Conservation (phyloP, 2,797 vertebrate species). For the Sebastes oblongus region DNA sequence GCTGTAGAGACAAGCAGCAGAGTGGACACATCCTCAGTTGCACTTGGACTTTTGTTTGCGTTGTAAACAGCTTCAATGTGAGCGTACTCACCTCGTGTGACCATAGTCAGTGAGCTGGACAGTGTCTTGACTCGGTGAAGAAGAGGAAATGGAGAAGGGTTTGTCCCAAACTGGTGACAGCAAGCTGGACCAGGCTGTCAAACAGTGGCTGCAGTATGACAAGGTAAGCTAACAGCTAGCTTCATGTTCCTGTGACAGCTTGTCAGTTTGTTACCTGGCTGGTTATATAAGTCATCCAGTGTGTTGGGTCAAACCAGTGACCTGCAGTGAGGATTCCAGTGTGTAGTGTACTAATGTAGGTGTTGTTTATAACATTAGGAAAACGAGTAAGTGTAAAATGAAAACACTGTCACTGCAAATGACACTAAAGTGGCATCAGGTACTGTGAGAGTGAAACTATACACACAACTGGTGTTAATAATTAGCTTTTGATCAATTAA, state of each 20-base stretch:
- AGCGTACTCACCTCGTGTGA: background rate
- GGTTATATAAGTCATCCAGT: background rate
- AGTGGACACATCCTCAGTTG: too few relatives aligned
- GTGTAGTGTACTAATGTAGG: background rate
- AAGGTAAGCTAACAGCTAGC: constrained; percentile 78
- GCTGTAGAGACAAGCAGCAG: too few relatives aligned
- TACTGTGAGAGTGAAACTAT: background rate
- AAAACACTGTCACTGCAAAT: background rate
- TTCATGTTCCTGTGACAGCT: background rate
- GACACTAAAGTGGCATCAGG: background rate
- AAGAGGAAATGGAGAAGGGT: constrained; percentile 70
- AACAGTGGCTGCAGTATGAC: constrained; percentile 88
- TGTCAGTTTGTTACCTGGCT: background rate
- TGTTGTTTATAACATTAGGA: background rate
- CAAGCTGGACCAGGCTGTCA: constrained; percentile 69
- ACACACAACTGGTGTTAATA: background rate
- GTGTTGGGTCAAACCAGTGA: background rate
- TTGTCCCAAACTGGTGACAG: constrained; percentile 51
- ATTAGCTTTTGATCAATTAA: background rate
- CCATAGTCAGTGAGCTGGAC: background rate
- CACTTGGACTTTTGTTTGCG: too few relatives aligned
- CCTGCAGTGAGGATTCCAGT: too few relatives aligned
- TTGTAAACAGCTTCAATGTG: background rate
- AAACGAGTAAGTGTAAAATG: background rate
- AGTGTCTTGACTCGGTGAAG: background rate